These are phyloP conservation scores for Epirrhoe tristata DNA, from an alignment of 2,888 invertebrate species.

Conservation along the genomic window DNA sequence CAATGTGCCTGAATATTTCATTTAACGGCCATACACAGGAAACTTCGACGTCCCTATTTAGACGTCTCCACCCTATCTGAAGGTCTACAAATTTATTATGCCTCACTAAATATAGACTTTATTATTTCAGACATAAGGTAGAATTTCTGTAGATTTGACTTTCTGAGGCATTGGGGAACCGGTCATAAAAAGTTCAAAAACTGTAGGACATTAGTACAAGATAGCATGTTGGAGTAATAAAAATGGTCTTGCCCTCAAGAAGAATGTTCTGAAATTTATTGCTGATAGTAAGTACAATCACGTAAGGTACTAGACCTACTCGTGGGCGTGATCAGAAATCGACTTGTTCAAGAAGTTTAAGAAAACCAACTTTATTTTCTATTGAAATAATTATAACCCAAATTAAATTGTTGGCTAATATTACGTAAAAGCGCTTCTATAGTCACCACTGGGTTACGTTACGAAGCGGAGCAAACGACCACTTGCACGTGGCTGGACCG, in stretches of 20 bases:
- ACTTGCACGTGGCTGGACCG: too few species aligned
- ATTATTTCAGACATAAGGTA: background rate
- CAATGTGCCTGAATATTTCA: constrained; percentile 27
- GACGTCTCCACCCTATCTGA: constrained; percentile 15
- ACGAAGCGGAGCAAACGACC: too few species aligned
- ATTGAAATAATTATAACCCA: too few species aligned
- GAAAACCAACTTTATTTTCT: too few species aligned
- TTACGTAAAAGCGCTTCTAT: too few species aligned
- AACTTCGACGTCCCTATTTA: constrained; percentile 24
- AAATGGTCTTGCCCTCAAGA: constrained; percentile 33
- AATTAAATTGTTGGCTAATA: too few species aligned
- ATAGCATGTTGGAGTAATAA: constrained; percentile 44
- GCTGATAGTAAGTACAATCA: too few species aligned
- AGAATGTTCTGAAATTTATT: constrained; percentile 34
- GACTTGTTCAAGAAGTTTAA: background rate
- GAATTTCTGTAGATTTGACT: background rate
- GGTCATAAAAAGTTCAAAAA: constrained; percentile 40
- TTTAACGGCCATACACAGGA: constrained; percentile 25
- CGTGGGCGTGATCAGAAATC: constrained; percentile 5
- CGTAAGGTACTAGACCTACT: constrained; percentile 2
- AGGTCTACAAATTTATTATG: constrained; percentile 3
- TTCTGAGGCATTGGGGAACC: constrained; percentile 22
- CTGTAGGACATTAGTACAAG: constrained; percentile 45
- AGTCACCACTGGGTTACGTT: too few species aligned
- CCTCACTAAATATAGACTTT: background rate